Conservation (phyloP, 2,113 vertebrate genomes). For the Mormoops blainvillei region DNA sequence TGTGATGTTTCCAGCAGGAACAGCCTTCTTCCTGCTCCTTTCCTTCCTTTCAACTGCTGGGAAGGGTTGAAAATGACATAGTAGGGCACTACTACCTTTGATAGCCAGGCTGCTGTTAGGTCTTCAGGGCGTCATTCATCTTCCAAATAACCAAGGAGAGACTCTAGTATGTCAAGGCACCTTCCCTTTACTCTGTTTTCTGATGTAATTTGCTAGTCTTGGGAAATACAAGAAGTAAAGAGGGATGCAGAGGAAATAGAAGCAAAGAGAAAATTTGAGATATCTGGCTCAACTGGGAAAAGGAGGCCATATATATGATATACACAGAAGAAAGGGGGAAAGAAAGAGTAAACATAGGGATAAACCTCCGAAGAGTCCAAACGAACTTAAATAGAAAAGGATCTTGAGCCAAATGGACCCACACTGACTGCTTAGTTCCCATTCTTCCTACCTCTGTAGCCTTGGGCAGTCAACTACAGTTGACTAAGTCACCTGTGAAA, state of each 20-base stretch:
- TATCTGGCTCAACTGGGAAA: neutral
- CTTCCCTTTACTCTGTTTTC: neutral
- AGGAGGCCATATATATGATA: neutral
- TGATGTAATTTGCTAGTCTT: neutral
- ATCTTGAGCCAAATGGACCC: neutral
- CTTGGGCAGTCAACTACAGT: neutral
- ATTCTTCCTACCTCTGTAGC: neutral
- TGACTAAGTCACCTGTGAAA: neutral
- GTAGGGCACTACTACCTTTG: neutral
- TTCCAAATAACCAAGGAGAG: neutral
- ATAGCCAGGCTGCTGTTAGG: neutral
- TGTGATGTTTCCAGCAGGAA: neutral
- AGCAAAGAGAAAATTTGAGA: neutral
- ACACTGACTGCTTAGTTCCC: neutral
- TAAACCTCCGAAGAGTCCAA: neutral
- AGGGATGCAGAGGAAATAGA: neutral
- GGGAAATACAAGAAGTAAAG: neutral
- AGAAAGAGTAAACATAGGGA: neutral
- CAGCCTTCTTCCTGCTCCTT: neutral
- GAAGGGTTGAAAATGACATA: neutral
- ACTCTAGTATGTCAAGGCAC: neutral
- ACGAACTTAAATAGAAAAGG: neutral
- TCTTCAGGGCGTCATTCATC: neutral
- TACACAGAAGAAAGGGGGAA: neutral
- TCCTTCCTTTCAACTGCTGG: neutral